Base-by-base conservation (phyloP, 2,888 invertebrate genomes). In the Melipona bicolor region DNA sequence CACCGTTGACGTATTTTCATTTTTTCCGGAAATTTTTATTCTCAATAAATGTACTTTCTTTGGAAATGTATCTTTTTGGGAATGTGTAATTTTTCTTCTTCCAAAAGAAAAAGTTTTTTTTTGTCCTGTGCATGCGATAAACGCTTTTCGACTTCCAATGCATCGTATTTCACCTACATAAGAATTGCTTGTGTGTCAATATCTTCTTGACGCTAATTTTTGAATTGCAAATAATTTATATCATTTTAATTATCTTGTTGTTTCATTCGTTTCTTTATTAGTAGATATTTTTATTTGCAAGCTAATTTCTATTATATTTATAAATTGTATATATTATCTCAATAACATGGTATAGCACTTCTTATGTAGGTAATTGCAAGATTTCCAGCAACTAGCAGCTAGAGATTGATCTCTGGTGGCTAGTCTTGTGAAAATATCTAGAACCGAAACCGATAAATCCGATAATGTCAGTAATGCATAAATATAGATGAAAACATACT, bases 121-220 rank as follows among this genome's bases (percentile, higher is more conserved):
- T 27, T 27, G 32, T 67, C 59, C 67, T 27, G 36, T 32, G 15
- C 62, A 65, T 65, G 80, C 76, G 75, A 64, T 67, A 68, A 81
- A 85, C 62, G 69, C 76, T 54, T 36, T 43, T 72, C 78, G 76
- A 89, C 85, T 87, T 90, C 90, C 90, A 85, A 74, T 77, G 88
- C 85, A 77, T 91, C 88, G 74, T 81, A 82, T 90, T 89, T 88
- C 90, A 70, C 70, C 68, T 75, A 67, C 32, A 32, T 54, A 76
- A 78, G 69, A 61, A 73, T 68, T 62, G 52, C 71, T 83, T 78
- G 68, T 64, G n/a, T 85, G 71, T 77, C 74, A 79, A 75, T 54
- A 68, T 81, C 73, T 85, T 79, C 78, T 76, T 79, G 52, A 64
- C 67, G 27, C 32, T 49, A 59, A 54, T n/a, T 59, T 67, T 56